Evolutionary conservation across 2,888 invertebrate genomes (phyloP), one percentile per base, ranked within the genome.

Genomic region (Volucella zonaria): DNA sequence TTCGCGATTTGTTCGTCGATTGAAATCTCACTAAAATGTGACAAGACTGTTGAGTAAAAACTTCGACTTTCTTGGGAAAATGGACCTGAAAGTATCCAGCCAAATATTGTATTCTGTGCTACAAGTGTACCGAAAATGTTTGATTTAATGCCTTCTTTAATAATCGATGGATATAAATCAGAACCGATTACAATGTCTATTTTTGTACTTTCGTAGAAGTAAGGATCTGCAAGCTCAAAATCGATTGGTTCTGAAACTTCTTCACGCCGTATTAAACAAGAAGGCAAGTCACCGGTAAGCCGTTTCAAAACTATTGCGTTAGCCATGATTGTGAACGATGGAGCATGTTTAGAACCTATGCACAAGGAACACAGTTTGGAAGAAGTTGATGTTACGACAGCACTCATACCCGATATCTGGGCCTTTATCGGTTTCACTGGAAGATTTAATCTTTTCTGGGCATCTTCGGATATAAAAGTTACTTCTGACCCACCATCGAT

Each of bases 351-450:
- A 3, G 40, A 49, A 23, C 23, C 3, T 23, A 18, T 23, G 23
- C 23, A 23, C 23, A 23, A 23, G 1, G 23, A 23, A 23, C 23
- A 23, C 23, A 23, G 4, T 23, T 23, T 23, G 2, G 3, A 4
- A 18, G 18, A 18, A 18, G 1, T 18, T 15, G 12, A 49, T 1
- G 59, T 59, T 9, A 70, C 49, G 2, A 51, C 56, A 8, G 58
- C 3, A n/a, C 12, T 70, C 49, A 70, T 70, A 4, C 56, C 70
- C 0, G 67, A 54, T 8, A 54, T 68, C n/a, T 58, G 38, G 1
- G n/a, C 38, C 70, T 23, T 2, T 38, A 58, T 70, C 11, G 68
- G 38, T 14, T 68, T 68, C n/a, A 68, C 68, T 1, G 68, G 56
- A 45, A 68, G 56, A 6, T 42, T 9, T 8, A 68, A 47, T 45